Percentiles rank a stretch among this genome's conserved stretches.
phyloP scores from a whole-genome alignment of 1,140 invertebrate genomes.

The roundworm (Caenorhabditis elegans) region WBcel235 BX284606.5:15261501-15262000 shows the following conservation, averaged over 20 bases:
- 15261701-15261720: background rate
- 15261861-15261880: background rate
- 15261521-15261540: too few species aligned
- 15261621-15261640: too few species aligned
- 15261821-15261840: background rate
- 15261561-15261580: too few species aligned
- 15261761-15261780: background rate
- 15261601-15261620: too few species aligned
- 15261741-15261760: background rate
- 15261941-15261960: background rate
- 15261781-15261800: background rate
- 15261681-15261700: too few species aligned
- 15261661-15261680: too few species aligned
- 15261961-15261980: background rate
- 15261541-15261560: too few species aligned
- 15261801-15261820: background rate
- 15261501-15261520: too few species aligned
- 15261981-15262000: background rate
- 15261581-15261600: too few species aligned
- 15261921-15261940: background rate
- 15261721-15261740: background rate
- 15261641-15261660: too few species aligned
- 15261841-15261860: background rate
- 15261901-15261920: background rate
- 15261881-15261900: conserved; percentile 16